Evolutionary conservation across 2,797 vertebrate genomes (phyloP).

Genomic region (Arnoldichthys spilopterus): DNA sequence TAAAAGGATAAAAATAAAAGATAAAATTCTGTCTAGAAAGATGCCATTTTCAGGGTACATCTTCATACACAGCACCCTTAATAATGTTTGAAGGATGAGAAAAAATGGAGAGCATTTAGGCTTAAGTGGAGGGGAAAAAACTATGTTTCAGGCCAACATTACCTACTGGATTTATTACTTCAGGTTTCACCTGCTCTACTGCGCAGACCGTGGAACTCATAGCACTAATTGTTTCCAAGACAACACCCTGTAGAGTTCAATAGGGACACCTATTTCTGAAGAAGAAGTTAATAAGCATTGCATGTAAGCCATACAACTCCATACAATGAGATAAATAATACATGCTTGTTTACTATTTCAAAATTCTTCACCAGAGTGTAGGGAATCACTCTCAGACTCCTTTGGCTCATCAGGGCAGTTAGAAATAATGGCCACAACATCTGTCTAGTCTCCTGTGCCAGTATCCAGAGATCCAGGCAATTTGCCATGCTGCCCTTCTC

Average conservation of each 20-base stretch:
- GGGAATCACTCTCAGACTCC: conserved; percentile 49
- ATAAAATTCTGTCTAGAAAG: background rate
- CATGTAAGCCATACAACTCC: background rate
- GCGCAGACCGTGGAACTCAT: conserved; percentile 19
- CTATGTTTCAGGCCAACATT: background rate
- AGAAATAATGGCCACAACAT: conserved; percentile 69
- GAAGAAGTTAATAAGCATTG: background rate
- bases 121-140: background rate
- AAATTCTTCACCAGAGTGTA: conserved; percentile 41
- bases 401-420: conserved; percentile 47
- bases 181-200: background rate
- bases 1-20: no score
- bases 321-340: background rate
- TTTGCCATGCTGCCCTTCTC: conserved; percentile 61
- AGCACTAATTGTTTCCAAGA: conserved; percentile 25
- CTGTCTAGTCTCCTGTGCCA: conserved; percentile 71
- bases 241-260: conserved; percentile 32
- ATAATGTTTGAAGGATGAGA: background rate
- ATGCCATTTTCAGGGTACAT: background rate
- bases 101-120: no score
- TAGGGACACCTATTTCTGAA: conserved; percentile 27
- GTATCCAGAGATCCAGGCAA: conserved; percentile 71
- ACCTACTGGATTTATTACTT: background rate
- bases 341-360: conserved; percentile 9
- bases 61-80: background rate